Evolutionary conservation across 2,113 vertebrate species (phyloP).

Genomic region (Microcebus murinus): DNA sequence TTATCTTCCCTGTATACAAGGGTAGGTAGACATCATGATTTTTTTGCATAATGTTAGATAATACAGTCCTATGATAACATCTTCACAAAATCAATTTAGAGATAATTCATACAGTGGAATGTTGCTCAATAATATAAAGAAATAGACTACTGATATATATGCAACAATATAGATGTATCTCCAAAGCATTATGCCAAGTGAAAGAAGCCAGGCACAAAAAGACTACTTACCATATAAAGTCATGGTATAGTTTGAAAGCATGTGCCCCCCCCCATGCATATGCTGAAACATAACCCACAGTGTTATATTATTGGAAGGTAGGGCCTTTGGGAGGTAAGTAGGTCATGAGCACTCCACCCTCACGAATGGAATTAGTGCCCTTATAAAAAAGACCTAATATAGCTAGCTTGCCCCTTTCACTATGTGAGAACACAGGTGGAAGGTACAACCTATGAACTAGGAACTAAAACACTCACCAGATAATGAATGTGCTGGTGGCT

Average conservation of each 20-base stretch:
- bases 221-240: too few species aligned
- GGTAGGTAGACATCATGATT: too few species aligned
- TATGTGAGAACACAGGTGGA: not conserved
- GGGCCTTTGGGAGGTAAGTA: not conserved
- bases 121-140: not conserved
- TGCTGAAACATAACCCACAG: not conserved
- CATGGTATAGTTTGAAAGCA: too few species aligned
- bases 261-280: not conserved
- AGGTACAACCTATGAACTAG: not conserved
- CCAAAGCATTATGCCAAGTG: not conserved
- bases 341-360: too few species aligned
- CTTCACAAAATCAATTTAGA: not conserved
- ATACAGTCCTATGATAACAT: too few species aligned
- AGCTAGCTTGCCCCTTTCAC: too few species aligned
- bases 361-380: too few species aligned
- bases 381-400: not conserved
- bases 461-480: not conserved
- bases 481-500: not conserved
- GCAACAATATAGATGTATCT: not conserved
- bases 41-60: not conserved
- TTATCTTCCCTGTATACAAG: not conserved
- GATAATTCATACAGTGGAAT: too few species aligned
- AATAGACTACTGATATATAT: accelerated
- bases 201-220: not conserved
- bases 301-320: not conserved